phyloP scores from a whole-genome alignment of 2,113 vertebrate species.

The Spea bombifrons region DNA sequence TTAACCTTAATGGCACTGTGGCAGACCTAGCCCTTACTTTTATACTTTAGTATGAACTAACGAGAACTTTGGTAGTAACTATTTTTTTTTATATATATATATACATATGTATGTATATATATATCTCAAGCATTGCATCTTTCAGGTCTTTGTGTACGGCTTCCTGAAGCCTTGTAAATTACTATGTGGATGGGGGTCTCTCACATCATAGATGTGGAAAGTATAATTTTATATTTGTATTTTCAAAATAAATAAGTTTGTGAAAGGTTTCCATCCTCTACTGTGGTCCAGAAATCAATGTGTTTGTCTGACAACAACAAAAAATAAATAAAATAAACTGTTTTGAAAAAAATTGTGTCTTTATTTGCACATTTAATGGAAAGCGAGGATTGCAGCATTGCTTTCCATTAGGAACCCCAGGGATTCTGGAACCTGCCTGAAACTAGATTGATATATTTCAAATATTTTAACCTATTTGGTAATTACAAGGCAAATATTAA shows the following conservation, averaged over 20 bases:
- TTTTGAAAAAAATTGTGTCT: conserved; percentile 76
- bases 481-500: no score
- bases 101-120: conserved; percentile 75
- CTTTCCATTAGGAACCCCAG: no score
- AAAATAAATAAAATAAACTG: conserved; percentile 85
- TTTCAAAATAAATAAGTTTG: conserved; percentile 99
- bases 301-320: conserved; percentile 87
- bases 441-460: no score
- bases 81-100: conserved; percentile 73
- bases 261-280: conserved; percentile 99
- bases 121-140: conserved; percentile 94
- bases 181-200: conserved; percentile 95
- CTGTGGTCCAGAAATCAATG: conserved; percentile 99
- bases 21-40: conserved; percentile 80
- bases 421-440: no score
- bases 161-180: conserved; percentile 96
- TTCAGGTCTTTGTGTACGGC: conserved; percentile 98
- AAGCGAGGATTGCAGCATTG: no score
- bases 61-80: conserved; percentile 83
- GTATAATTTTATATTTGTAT: conserved; percentile 99
- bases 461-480: no score
- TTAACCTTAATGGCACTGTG: conserved; percentile 71
- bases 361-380: neutral
- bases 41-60: conserved; percentile 84
- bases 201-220: conserved; percentile 99